Base-by-base conservation (phyloP, 2,113 vertebrate species). In the Cercopithecus mona region DNA sequence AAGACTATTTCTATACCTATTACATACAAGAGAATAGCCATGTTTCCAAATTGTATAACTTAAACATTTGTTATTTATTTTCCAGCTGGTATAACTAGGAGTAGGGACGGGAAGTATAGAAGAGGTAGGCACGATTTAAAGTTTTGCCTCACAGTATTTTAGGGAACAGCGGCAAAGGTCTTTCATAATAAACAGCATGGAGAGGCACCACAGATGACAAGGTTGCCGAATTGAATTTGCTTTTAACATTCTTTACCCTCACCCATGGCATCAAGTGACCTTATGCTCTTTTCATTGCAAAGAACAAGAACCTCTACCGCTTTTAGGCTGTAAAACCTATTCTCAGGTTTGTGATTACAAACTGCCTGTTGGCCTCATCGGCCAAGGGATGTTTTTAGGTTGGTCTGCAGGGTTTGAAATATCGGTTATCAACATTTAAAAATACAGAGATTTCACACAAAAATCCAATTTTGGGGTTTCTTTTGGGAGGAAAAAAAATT, bases 1-100 rank as follows among this genome's bases (percentile, higher is more conserved):
- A 70, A 85, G 80, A 40, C 59, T 84, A 87, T 75, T 96, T 95
- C 91, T 88, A 30, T 88, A 76, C 23, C 80, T 78, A 88, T 64
- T 96, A 75, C 68, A 73, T 48, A 93, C 61, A 92, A 40, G 94
- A 80, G 10, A 93, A 93, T 35, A 95, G 35, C 30, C 66, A 85
- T 45, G 32, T n/a, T 89, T 93, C 40, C 93, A 94, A 66, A 84
- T 57, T 95, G 50, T 76, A 80, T 82, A 88, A 89, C 38, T 13
- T 87, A 93, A 97, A 93, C 40, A 82, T 85, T 89, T 97, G 64
- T 80, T 81, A 88, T 50, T 96, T 48, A 94, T 50, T 90, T 96
- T 93, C 83, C 68, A 87, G 68, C 68, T 82, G 79, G 50, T 88
- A 38, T 82, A 91, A 90, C 6, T 88, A 85, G 50, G 72, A 93